Base-by-base conservation (phyloP, 2,888 invertebrate genomes). In the Brachypterus glaber region DNA sequence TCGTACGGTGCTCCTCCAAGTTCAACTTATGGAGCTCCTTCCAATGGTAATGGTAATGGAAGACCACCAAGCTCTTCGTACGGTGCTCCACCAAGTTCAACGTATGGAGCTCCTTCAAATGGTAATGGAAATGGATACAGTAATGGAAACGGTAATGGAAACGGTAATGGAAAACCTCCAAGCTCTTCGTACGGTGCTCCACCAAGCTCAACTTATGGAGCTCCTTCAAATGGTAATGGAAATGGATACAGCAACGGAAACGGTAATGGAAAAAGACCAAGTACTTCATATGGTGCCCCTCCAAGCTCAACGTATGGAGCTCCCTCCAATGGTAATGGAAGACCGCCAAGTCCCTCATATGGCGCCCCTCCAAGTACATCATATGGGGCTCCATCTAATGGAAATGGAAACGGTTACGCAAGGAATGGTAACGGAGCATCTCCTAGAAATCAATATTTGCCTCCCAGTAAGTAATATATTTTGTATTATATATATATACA, bases 81-180 rank as follows among this genome's bases (percentile, higher is more conserved):
- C 47, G 59, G 33, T 54, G 60, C 11, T 55, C 60, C 35, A 66
- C 66, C 35, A 5, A 26, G 34, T 32, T 25, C 44, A 33, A 41
- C 36, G 5, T 49, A 50, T 17, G 49, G 49, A 30, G 37, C 48
- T 27, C 39, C 47, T n/a, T 4, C 8, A 5, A 45, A 49, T 41
- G 49, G 53, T 11, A 44, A 52, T 35, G 52, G 56, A 31, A 48
- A 47, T 18, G 54, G 54, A 14, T 49, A 50, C 35, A 52, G 54
- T 4, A 50, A 46, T 37, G 48, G 44, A 3, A 16, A 35, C n/a
- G 26, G 35, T 29, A 49, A 48, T 36, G 48, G 48, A 9, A 36
- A 35, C 31, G 40, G 40, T 7, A 54, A 55, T 35, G 56, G 51
- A 5, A 44, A 48, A 25, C 41, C 43, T 30, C 53, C 54, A 11